Conservation (phyloP, 1,140 invertebrate genomes). For the Triops cancriformis region DNA sequence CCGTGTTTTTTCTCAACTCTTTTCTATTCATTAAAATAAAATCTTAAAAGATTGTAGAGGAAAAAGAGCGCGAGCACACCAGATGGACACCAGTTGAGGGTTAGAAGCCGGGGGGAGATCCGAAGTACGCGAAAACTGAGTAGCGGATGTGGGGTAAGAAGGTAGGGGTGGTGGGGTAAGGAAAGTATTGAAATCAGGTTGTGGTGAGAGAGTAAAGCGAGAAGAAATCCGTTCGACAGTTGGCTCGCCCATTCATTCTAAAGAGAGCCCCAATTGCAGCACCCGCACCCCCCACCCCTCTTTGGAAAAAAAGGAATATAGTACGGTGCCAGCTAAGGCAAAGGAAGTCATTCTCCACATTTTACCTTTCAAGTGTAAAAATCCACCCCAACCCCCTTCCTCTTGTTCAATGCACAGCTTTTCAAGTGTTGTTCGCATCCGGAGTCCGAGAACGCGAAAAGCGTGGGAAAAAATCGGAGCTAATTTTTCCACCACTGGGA, state of each 20-base stretch:
- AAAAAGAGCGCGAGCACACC: neutral
- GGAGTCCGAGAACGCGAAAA: neutral
- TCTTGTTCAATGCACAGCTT: neutral
- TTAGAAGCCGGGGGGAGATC: neutral
- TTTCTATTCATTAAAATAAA: neutral
- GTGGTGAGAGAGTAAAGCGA: neutral
- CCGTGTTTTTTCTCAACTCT: neutral
- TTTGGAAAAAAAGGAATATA: neutral
- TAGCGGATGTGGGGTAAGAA: neutral
- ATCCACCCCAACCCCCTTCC: neutral
- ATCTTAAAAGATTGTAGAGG: neutral
- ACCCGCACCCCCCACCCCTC: too few species aligned
- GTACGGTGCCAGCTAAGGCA: neutral
- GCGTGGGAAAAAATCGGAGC: neutral
- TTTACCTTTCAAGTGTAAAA: constrained; percentile 2
- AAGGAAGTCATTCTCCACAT: neutral
- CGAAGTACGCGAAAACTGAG: neutral
- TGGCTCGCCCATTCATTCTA: too few species aligned
- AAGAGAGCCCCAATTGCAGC: too few species aligned
- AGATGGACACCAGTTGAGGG: neutral
- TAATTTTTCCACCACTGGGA: neutral
- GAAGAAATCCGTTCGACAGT: too few species aligned
- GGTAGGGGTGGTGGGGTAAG: too few species aligned
- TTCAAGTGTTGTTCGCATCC: neutral
- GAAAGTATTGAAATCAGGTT: neutral